Evolutionary conservation across 2,113 vertebrate species (phyloP).

Genomic region (Corythoichthys haematopterus): DNA sequence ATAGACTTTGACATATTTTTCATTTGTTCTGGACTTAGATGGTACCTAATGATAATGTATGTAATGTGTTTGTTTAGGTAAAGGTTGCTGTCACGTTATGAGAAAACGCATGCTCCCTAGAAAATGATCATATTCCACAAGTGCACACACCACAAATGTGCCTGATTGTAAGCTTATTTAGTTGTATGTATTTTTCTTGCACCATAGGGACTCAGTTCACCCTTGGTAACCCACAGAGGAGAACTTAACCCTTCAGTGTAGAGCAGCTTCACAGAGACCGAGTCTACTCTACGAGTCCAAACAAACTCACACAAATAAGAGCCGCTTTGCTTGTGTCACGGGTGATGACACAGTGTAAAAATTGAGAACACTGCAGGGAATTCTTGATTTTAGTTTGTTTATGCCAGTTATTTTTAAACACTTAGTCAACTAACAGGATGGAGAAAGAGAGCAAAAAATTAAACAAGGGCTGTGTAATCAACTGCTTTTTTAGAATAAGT

Average conservation of each 20-base stretch:
- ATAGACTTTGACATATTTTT: constrained; percentile 18
- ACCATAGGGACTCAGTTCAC: constrained; percentile 29
- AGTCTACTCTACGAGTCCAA: constrained; percentile 53
- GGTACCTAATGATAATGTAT: not conserved
- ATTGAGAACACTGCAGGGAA: constrained; percentile 1
- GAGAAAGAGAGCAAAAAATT: not conserved
- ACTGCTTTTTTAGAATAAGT: not conserved
- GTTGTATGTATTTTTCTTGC: constrained; percentile 15
- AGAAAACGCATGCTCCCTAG: not conserved
- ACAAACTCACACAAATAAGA: constrained; percentile 43
- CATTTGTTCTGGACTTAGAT: constrained; percentile 14
- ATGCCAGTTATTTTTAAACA: not conserved
- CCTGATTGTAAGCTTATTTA: constrained; percentile 4
- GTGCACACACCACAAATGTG: not conserved
- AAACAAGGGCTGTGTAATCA: not conserved
- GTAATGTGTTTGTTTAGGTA: constrained; percentile 7
- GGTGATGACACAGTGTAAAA: not conserved
- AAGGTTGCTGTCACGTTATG: constrained; percentile 1
- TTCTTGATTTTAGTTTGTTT: constrained; percentile 15
- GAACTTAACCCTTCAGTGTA: not conserved
- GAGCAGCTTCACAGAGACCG: constrained; percentile 59
- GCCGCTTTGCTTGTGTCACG: constrained; percentile 26
- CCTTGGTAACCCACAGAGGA: constrained; percentile 45
- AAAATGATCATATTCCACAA: not conserved
- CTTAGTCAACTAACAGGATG: not conserved